Percentiles rank a stretch among this genome's conserved stretches.
Evolutionary conservation across 2,113 vertebrate genomes (phyloP).

Genomic region (Perca flavescens): DNA sequence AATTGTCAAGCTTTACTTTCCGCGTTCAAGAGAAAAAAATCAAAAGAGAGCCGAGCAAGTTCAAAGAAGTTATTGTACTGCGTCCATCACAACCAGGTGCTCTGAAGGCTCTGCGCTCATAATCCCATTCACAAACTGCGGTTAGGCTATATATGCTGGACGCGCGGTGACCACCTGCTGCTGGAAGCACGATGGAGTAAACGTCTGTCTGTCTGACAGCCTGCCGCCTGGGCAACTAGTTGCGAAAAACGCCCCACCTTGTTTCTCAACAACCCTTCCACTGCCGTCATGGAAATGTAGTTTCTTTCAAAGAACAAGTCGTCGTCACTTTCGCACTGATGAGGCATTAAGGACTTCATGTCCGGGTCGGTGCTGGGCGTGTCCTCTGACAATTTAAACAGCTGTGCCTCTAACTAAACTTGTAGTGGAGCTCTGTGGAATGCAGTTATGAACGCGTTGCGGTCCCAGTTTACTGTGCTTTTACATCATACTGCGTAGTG

Average conservation of each 20-base stretch:
- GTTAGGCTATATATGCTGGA: background rate
- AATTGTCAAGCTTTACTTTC: constrained; percentile 12
- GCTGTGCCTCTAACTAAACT: background rate
- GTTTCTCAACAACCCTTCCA: constrained; percentile 21
- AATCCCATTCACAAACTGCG: constrained; percentile 40
- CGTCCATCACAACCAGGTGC: constrained; percentile 47
- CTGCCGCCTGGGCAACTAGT: constrained; percentile 59
- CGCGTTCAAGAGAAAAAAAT: background rate
- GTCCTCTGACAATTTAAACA: constrained; percentile 16
- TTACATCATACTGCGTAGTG: background rate
- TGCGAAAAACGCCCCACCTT: constrained; percentile 71
- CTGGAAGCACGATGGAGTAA: constrained; percentile 23
- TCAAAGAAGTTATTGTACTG: constrained; percentile 44
- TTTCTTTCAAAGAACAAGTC: constrained; percentile 33
- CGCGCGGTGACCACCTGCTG: constrained; percentile 78
- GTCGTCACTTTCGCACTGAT: background rate
- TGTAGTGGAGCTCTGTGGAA: no score
- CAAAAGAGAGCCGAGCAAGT: background rate
- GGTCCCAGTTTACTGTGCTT: background rate
- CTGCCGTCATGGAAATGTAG: constrained; percentile 77
- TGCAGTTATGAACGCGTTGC: no score
- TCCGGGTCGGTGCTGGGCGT: constrained; percentile 62
- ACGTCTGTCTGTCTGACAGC: background rate
- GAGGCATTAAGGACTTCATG: constrained; percentile 57
- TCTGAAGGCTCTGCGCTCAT: background rate